phyloP scores from a whole-genome alignment of 2,797 vertebrate genomes.

The Anabacerthia variegaticeps region DNA sequence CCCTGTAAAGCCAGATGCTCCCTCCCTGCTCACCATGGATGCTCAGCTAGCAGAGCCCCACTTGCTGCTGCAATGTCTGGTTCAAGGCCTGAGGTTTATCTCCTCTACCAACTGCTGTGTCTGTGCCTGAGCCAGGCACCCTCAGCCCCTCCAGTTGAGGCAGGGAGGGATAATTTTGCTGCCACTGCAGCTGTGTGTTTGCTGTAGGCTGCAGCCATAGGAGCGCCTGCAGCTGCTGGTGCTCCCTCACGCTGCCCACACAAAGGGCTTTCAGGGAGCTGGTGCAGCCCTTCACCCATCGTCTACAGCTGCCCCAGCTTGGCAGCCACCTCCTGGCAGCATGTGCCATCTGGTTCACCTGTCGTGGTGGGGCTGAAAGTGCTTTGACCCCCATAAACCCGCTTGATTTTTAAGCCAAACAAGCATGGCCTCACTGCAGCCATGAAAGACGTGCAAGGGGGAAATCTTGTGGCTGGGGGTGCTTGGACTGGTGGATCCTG shows the following conservation, averaged over 20 bases:
- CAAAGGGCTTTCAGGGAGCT: background rate
- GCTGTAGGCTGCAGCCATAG: background rate
- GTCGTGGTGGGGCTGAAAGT: too few species aligned
- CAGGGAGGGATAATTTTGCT: background rate
- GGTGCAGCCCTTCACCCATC: rapidly evolving
- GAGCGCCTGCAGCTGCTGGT: background rate
- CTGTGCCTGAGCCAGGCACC: background rate
- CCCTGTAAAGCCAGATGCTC: background rate
- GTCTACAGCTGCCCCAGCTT: background rate
- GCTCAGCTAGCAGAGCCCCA: background rate
- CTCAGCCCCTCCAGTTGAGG: rapidly evolving
- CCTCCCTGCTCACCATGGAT: background rate
- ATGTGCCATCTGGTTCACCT: rapidly evolving
- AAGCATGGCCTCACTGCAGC: background rate
- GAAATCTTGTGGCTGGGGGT: background rate
- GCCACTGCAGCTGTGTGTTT: background rate
- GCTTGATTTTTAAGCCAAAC: background rate
- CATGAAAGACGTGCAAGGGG: background rate
- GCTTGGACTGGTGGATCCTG: background rate
- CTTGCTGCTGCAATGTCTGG: background rate
- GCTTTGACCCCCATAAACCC: background rate
- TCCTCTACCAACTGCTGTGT: background rate
- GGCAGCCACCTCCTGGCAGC: background rate
- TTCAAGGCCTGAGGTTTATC: background rate
- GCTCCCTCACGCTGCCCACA: background rate